Conservation (phyloP, 1,140 invertebrate species). For the Trypoxylus dichotomus region DNA sequence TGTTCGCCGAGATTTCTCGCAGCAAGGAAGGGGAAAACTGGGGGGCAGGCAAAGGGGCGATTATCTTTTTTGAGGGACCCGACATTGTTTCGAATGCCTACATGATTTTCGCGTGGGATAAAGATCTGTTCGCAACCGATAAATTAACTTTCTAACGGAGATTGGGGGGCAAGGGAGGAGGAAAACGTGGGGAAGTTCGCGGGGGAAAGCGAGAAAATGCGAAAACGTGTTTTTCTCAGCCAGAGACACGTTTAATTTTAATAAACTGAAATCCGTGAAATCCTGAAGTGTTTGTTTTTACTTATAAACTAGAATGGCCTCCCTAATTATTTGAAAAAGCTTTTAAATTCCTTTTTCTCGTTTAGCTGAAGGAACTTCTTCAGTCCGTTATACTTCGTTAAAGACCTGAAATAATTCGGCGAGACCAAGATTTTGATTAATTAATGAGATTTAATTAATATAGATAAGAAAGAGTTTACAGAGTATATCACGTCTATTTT, state of each 20-base stretch:
- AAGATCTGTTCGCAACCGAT: constrained; percentile 2
- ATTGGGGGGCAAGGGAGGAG: not conserved
- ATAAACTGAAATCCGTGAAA: constrained; percentile 6
- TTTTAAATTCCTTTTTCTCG: not conserved
- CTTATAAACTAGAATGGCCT: not conserved
- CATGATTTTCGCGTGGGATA: not conserved
- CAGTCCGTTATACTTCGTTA: not conserved
- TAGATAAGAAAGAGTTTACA: too few species aligned
- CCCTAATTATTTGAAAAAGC: constrained; percentile 13
- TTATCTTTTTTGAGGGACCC: constrained; percentile 5
- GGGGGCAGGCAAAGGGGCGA: too few species aligned
- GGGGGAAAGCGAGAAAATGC: not conserved
- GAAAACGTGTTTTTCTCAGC: not conserved
- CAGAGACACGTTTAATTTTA: constrained; percentile 2
- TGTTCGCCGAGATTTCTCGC: not conserved
- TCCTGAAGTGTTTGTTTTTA: constrained; percentile 2
- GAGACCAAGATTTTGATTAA: not conserved
- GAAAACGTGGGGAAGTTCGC: not conserved
- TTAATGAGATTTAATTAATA: not conserved
- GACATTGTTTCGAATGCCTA: constrained; percentile 15
- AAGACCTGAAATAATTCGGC: not conserved
- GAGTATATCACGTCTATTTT: too few species aligned
- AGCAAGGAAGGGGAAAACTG: not conserved
- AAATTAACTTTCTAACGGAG: not conserved
- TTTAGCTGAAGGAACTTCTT: not conserved